Percentiles rank a stretch among this genome's conserved stretches.
These are phyloP conservation scores for Nysson spinosus DNA, from an alignment of 2,888 invertebrate species.

Conservation along the genomic window DNA sequence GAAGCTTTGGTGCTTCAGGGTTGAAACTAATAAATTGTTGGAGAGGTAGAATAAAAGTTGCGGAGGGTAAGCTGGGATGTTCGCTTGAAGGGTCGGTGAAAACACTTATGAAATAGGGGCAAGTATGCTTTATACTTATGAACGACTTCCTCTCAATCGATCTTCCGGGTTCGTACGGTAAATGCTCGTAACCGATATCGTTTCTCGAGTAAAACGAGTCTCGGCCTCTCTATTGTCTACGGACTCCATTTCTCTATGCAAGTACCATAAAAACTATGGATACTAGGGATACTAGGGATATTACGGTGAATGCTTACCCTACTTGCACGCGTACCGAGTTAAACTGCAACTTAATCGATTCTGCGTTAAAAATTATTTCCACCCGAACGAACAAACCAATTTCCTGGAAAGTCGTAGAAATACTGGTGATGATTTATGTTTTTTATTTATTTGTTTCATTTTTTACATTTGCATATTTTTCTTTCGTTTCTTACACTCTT, in stretches of 20 bases:
- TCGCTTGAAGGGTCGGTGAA: constrained; percentile 16
- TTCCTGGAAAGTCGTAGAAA: neutral
- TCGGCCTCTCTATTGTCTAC: constrained; percentile 29
- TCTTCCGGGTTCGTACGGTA: constrained; percentile 57
- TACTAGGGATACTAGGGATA: too few relatives aligned
- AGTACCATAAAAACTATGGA: too few relatives aligned
- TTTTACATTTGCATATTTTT: too few relatives aligned
- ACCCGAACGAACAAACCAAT: neutral
- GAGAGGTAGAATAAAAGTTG: constrained; percentile 18
- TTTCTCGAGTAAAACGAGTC: constrained; percentile 35
- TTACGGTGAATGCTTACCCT: too few relatives aligned
- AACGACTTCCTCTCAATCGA: constrained; percentile 61
- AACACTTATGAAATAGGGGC: constrained; percentile 30
- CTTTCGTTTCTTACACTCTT: too few relatives aligned
- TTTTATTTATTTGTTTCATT: too few relatives aligned
- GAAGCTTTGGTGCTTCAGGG: constrained; percentile 8
- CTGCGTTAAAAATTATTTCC: constrained; percentile 1
- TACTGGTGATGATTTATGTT: too few relatives aligned
- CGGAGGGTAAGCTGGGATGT: constrained; percentile 15
- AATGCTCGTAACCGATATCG: constrained; percentile 48
- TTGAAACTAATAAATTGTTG: constrained; percentile 42
- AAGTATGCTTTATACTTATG: constrained; percentile 33
- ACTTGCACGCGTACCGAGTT: neutral
- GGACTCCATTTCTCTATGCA: constrained; percentile 13
- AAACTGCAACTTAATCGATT: constrained; percentile 2